Conservation (phyloP, 2,888 invertebrate species). For the Caradrina clavipalpis region DNA sequence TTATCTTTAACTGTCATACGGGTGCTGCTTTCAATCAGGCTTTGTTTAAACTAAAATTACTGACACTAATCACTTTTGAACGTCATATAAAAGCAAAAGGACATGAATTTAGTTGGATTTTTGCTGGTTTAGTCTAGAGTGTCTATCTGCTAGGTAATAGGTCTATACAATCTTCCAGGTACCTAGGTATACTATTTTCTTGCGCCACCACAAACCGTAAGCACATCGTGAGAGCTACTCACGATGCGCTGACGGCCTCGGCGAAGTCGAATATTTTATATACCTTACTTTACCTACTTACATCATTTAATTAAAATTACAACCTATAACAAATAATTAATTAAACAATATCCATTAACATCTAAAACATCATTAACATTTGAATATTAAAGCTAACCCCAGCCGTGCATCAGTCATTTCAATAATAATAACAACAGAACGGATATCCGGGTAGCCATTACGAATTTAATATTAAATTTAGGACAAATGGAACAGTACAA, state of each 20-base stretch:
- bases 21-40: neutral
- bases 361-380: constrained; percentile 19
- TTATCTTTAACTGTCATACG: neutral
- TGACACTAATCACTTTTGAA: no score
- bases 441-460: constrained; percentile 32
- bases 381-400: constrained; percentile 19
- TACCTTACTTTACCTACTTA: neutral
- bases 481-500: constrained; percentile 46
- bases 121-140: no score
- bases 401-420: constrained; percentile 21
- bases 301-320: neutral
- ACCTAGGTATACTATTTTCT: no score
- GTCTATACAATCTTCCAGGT: no score
- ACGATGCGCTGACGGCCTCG: no score
- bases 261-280: no score
- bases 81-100: no score
- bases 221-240: no score
- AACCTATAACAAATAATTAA: neutral
- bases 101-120: no score
- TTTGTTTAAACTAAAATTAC: no score
- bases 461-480: constrained; percentile 41
- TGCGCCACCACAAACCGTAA: no score
- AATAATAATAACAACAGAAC: constrained; percentile 40
- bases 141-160: no score
- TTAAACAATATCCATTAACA: constrained; percentile 12